Percentiles rank a stretch among this genome's conserved stretches.
These are phyloP conservation scores for Tychaedon coryphoeus DNA, from an alignment of 2,113 vertebrate genomes.

Conservation along the genomic window DNA sequence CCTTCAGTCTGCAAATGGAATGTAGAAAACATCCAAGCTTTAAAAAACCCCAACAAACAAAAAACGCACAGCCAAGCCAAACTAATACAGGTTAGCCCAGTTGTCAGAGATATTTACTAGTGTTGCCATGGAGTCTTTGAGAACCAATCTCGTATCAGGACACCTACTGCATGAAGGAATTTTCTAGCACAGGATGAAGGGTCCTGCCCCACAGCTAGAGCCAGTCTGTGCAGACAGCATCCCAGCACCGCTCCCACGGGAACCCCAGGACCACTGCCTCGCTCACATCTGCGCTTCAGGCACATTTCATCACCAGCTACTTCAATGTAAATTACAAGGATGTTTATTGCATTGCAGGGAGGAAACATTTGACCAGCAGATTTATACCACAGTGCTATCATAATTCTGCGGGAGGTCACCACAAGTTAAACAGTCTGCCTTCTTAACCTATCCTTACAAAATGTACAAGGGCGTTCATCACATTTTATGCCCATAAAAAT, in stretches of 20 bases:
- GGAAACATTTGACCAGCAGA: not conserved
- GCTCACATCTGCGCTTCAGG: not conserved
- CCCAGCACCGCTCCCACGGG: not conserved
- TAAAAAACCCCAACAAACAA: not conserved
- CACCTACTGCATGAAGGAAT: not conserved
- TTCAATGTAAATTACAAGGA: not conserved
- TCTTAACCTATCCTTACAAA: not conserved
- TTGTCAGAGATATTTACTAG: not conserved
- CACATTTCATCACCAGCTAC: not conserved
- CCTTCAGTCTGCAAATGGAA: not conserved
- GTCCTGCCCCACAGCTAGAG: not conserved
- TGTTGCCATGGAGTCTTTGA: not conserved
- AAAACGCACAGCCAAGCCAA: not conserved
- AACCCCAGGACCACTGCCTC: rapidly evolving
- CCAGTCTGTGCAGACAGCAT: rapidly evolving
- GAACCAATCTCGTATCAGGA: not conserved
- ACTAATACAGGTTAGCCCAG: not conserved
- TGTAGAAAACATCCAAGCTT: not conserved
- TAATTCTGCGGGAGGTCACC: not conserved
- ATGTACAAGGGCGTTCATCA: not conserved
- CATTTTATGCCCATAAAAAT: not conserved
- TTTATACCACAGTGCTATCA: not conserved
- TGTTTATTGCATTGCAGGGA: not conserved
- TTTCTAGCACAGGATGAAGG: not conserved
- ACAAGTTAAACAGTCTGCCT: not conserved